Conservation (phyloP, 1,140 invertebrate species). For the Papilio glaucus region DNA sequence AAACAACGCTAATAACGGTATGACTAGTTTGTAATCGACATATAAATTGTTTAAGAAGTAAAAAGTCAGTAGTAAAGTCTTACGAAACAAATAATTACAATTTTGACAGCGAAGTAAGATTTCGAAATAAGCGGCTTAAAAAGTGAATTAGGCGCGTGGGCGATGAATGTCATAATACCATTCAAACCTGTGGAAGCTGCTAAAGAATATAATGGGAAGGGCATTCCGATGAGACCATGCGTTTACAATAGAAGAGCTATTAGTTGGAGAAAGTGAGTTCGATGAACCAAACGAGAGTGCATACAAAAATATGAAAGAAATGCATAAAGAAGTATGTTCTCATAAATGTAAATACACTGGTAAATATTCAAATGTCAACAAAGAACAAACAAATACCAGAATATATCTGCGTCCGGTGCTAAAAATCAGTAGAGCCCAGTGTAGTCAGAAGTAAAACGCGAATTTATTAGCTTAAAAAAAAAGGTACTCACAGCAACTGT, state of each 20-base stretch:
- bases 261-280: conserved; percentile 79
- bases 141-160: conserved; percentile 35
- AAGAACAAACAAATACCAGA: no score
- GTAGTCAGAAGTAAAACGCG: no score
- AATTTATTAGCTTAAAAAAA: neutral
- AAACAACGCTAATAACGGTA: no score
- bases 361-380: neutral
- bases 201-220: conserved; percentile 74
- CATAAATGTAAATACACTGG: neutral
- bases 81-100: neutral
- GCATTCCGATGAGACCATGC: conserved; percentile 74
- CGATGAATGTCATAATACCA: conserved; percentile 35
- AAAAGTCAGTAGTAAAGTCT: neutral
- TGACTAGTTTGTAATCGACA: no score
- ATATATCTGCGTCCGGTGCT: no score
- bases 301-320: conserved; percentile 35
- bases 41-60: neutral
- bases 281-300: conserved; percentile 79
- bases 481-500: neutral
- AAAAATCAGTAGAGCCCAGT: no score
- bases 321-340: neutral
- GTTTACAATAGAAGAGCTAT: conserved; percentile 66
- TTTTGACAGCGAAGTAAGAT: neutral
- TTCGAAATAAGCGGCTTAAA: conserved; percentile 31
- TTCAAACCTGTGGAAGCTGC: conserved; percentile 58